These are phyloP conservation scores for Megaleporinus macrocephalus DNA, from an alignment of 2,113 vertebrate genomes.

Conservation along the genomic window DNA sequence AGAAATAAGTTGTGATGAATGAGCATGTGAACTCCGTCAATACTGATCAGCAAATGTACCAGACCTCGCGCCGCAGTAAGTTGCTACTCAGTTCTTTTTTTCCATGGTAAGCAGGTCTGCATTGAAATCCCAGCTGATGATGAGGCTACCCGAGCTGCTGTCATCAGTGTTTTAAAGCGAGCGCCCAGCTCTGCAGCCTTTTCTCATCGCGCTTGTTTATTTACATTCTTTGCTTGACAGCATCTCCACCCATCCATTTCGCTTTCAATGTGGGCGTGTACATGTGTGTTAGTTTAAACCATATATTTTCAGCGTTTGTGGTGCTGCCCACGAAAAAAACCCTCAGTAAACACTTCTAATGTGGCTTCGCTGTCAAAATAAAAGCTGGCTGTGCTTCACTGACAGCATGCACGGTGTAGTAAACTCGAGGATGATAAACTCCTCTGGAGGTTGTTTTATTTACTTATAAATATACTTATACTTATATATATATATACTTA, in stretches of 20 bases:
- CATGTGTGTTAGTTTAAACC: background rate
- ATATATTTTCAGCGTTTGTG: background rate
- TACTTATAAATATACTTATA: too few species aligned
- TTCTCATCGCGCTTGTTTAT: background rate
- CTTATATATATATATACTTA: too few species aligned
- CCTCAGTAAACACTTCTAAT: background rate
- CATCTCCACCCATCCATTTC: conserved; percentile 30
- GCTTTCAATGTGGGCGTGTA: background rate
- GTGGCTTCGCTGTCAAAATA: background rate
- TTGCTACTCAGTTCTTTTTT: too few species aligned
- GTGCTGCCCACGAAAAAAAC: conserved; percentile 2
- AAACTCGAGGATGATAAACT: background rate
- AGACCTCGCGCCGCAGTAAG: too few species aligned
- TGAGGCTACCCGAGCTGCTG: background rate
- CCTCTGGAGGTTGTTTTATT: too few species aligned
- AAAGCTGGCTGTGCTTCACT: background rate
- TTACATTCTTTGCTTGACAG: conserved; percentile 13
- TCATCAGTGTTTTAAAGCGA: background rate
- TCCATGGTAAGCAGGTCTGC: too few species aligned
- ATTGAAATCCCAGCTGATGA: background rate
- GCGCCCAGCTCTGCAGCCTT: background rate
- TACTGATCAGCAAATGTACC: too few species aligned
- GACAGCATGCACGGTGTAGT: background rate
- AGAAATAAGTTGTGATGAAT: too few species aligned
- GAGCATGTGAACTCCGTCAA: too few species aligned